Evolutionary conservation across 1,140 invertebrate species (phyloP).

Genomic region (Wiebesia pumilae): DNA sequence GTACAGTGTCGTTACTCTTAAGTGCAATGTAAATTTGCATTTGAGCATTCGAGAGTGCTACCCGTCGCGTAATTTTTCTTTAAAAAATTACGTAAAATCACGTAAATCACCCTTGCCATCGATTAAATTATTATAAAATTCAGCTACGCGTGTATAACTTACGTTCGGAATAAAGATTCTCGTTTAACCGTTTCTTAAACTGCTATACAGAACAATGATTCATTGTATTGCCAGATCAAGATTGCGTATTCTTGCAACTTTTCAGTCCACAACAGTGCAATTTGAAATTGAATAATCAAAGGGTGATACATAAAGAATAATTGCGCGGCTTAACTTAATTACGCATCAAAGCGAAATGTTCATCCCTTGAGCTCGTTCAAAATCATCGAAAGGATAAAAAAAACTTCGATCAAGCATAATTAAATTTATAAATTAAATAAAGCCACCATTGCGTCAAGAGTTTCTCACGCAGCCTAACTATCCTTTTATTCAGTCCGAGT

Average conservation of each 20-base stretch:
- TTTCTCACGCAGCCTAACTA: background rate
- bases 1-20: background rate
- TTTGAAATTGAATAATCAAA: constrained; percentile 1
- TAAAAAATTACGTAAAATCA: background rate
- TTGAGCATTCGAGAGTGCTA: background rate
- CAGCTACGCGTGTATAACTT: background rate
- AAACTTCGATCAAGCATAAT: background rate
- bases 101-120: background rate
- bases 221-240: constrained; percentile 1
- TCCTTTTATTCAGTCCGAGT: background rate
- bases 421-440: background rate
- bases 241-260: background rate
- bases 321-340: background rate
- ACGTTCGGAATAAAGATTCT: background rate
- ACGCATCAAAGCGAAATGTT: background rate
- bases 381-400: background rate
- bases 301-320: background rate
- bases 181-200: background rate
- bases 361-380: background rate
- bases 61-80: background rate
- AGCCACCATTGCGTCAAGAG: background rate
- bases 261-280: background rate
- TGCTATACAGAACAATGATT: background rate
- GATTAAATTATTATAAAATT: background rate
- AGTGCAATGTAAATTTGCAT: background rate